Conservation (phyloP, 1,140 invertebrate genomes). For the Pseudomyrmex dendroicus region DNA sequence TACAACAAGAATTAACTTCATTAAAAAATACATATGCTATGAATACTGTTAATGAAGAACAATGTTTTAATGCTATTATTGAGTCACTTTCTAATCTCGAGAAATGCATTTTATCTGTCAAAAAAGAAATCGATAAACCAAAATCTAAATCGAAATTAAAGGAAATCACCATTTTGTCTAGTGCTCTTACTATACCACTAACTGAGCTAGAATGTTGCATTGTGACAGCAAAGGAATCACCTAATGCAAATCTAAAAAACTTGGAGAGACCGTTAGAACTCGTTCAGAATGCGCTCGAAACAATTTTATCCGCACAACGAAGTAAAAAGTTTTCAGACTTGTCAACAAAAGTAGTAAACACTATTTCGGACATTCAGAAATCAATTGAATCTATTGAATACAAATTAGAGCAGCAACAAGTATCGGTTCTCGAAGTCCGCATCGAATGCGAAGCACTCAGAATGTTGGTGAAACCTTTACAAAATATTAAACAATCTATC, state of each 20-base stretch:
- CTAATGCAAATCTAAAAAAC: constrained; percentile 58
- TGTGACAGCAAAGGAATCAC: constrained; percentile 58
- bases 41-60: constrained; percentile 42
- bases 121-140: constrained; percentile 75
- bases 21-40: constrained; percentile 57
- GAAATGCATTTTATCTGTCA: constrained; percentile 78
- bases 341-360: constrained; percentile 47
- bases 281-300: constrained; percentile 45
- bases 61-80: constrained; percentile 60
- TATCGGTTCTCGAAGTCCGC: constrained; percentile 24
- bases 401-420: constrained; percentile 48
- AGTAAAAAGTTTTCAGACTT: constrained; percentile 30
- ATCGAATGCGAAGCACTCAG: constrained; percentile 60
- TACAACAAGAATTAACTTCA: constrained; percentile 69
- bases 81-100: constrained; percentile 70
- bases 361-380: constrained; percentile 55
- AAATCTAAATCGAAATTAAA: constrained; percentile 20
- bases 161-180: constrained; percentile 43
- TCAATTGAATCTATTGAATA: constrained; percentile 55
- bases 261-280: constrained; percentile 61
- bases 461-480: constrained; percentile 37
- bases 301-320: not conserved
- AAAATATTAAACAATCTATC: constrained; percentile 51
- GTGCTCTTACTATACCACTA: constrained; percentile 47
- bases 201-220: constrained; percentile 59